These are phyloP conservation scores for Amblyjoppa proteus DNA, from an alignment of 2,888 invertebrate genomes.

Conservation along the genomic window DNA sequence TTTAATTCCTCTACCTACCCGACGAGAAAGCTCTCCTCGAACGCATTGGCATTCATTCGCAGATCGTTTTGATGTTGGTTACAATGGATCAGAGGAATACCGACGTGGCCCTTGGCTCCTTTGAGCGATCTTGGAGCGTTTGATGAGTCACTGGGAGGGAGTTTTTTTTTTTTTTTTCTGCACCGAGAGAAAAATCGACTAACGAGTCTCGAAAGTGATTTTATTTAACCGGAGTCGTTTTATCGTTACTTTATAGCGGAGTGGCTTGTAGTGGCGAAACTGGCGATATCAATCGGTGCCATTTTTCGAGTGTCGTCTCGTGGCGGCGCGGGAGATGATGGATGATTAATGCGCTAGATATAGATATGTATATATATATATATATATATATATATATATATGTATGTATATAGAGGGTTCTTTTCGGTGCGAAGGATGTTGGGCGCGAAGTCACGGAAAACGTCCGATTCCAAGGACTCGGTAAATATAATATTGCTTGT, in stretches of 20 bases:
- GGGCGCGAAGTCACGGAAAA: conserved; percentile 37
- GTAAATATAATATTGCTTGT: conserved; percentile 69
- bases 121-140: conserved; percentile 47
- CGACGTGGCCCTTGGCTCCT: conserved; percentile 24
- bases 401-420: background rate
- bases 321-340: background rate
- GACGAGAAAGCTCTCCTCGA: conserved; percentile 65
- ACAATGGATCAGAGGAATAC: conserved; percentile 76
- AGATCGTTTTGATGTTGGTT: conserved; percentile 76
- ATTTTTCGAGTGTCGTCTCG: conserved; percentile 17
- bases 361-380: background rate
- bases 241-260: conserved; percentile 7
- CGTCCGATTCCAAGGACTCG: conserved; percentile 64
- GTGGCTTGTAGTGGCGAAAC: conserved; percentile 9
- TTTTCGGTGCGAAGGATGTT: background rate
- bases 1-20: conserved; percentile 31
- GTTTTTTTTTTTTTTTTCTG: background rate
- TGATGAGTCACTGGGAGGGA: conserved; percentile 32
- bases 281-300: conserved; percentile 7
- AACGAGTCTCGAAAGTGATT: conserved; percentile 53
- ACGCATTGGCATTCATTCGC: conserved; percentile 66
- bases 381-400: background rate
- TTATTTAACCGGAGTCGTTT: conserved; percentile 31
- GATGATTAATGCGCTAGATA: conserved; percentile 1
- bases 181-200: conserved; percentile 24